phyloP scores from a whole-genome alignment of 1,140 invertebrate genomes.

The Battus philenor region DNA sequence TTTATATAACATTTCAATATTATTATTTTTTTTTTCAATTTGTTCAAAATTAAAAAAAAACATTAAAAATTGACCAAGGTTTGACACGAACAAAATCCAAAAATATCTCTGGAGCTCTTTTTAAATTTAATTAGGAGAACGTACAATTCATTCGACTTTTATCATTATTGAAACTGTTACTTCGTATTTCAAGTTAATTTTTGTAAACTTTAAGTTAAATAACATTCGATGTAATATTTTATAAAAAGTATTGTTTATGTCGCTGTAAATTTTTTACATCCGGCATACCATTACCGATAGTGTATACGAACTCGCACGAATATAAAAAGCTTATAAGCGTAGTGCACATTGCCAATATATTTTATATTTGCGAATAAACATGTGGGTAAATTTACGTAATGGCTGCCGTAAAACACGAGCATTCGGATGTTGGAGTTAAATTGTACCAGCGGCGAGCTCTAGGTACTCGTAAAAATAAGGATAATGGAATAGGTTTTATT shows the following conservation, averaged over 20 bases:
- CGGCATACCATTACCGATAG: neutral
- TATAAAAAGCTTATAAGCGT: conserved; percentile 30
- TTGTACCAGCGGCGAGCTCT: conserved; percentile 24
- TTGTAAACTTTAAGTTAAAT: neutral
- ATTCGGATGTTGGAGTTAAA: conserved; percentile 31
- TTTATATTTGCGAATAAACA: conserved; percentile 70
- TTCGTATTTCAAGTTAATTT: too few species aligned
- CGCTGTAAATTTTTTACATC: conserved; percentile 5
- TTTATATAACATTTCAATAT: too few species aligned
- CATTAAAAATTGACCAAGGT: too few species aligned
- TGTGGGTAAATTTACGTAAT: conserved; percentile 71
- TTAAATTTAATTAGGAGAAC: too few species aligned
- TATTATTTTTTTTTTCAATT: too few species aligned
- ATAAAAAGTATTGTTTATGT: neutral
- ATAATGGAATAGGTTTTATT: conserved; percentile 22
- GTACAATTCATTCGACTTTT: too few species aligned
- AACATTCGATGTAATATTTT: neutral
- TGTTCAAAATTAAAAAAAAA: too few species aligned
- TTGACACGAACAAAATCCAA: too few species aligned
- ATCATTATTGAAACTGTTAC: too few species aligned
- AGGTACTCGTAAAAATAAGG: conserved; percentile 31
- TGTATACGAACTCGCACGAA: conserved; percentile 18
- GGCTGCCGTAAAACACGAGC: conserved; percentile 54
- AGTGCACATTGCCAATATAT: conserved; percentile 47
- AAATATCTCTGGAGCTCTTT: too few species aligned